These are phyloP conservation scores for Acromyrmex echinatior DNA, from an alignment of 1,140 invertebrate genomes.

Conservation along the genomic window DNA sequence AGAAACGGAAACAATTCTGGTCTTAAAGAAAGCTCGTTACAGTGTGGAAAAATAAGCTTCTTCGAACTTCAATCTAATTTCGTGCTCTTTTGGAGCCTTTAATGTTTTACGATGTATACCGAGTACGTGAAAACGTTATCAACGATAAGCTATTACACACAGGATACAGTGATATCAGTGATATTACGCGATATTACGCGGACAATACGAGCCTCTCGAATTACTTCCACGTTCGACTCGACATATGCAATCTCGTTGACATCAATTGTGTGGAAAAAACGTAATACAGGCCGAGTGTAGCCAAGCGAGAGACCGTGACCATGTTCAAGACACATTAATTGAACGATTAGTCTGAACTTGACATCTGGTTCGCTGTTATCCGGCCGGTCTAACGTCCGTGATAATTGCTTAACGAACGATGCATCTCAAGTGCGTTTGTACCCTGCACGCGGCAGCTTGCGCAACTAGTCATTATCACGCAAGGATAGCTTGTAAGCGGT, in stretches of 20 bases:
- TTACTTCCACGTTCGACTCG: slow-evolving; percentile 6
- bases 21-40: slow-evolving; percentile 44
- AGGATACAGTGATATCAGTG: background rate
- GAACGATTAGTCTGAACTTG: slow-evolving; percentile 66
- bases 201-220: background rate
- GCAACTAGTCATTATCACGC: slow-evolving; percentile 51
- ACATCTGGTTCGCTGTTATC: slow-evolving; percentile 42
- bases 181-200: background rate
- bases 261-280: slow-evolving; percentile 6
- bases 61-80: slow-evolving; percentile 28
- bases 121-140: slow-evolving; percentile 20
- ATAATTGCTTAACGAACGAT: slow-evolving; percentile 52
- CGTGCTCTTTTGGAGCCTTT: background rate
- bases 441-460: slow-evolving; percentile 11
- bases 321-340: slow-evolving; percentile 52
- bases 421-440: slow-evolving; percentile 39
- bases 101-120: background rate
- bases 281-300: slow-evolving; percentile 21
- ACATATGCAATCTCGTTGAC: slow-evolving; percentile 13
- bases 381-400: slow-evolving; percentile 11
- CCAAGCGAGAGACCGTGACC: slow-evolving; percentile 46
- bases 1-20: slow-evolving; percentile 1
- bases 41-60: slow-evolving; percentile 22
- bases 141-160: background rate
- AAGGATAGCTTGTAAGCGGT: slow-evolving; percentile 35